Conservation (phyloP, 2,888 invertebrate genomes). For the Adineta ricciae region DNA sequence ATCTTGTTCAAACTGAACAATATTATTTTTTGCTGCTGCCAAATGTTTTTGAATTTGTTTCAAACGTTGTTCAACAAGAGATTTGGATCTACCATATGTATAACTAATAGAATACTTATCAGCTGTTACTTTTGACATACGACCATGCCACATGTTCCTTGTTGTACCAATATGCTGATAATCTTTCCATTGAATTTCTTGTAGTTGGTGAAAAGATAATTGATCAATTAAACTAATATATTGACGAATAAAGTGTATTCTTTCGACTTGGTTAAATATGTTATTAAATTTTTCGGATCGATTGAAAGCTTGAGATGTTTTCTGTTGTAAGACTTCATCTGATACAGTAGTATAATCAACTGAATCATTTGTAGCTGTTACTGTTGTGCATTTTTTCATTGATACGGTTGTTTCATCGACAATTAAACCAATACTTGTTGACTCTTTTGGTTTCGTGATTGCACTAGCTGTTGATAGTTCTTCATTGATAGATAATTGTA, state of each 20-base stretch:
- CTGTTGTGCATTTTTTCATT: no score
- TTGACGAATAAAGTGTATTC: not conserved
- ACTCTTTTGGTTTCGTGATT: no score
- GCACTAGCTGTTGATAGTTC: no score
- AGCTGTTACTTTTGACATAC: not conserved
- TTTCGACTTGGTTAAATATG: not conserved
- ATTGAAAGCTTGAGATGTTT: not conserved
- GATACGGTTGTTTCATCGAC: no score
- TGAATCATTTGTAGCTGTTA: no score
- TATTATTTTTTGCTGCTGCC: not conserved
- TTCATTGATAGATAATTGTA: no score
- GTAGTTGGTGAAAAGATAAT: not conserved
- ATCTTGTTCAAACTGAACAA: not conserved
- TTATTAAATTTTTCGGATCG: not conserved
- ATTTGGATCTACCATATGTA: not conserved
- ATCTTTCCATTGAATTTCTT: not conserved
- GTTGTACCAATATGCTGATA: not conserved
- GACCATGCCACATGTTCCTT: not conserved
- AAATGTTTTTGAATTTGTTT: not conserved
- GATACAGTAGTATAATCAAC: not conserved
- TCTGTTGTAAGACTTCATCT: not conserved
- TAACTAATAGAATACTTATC: not conserved
- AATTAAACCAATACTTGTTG: no score
- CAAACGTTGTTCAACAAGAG: not conserved
- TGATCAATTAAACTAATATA: no score